phyloP scores from a whole-genome alignment of 2,113 vertebrate genomes.

The Aptenodytes forsteri region DNA sequence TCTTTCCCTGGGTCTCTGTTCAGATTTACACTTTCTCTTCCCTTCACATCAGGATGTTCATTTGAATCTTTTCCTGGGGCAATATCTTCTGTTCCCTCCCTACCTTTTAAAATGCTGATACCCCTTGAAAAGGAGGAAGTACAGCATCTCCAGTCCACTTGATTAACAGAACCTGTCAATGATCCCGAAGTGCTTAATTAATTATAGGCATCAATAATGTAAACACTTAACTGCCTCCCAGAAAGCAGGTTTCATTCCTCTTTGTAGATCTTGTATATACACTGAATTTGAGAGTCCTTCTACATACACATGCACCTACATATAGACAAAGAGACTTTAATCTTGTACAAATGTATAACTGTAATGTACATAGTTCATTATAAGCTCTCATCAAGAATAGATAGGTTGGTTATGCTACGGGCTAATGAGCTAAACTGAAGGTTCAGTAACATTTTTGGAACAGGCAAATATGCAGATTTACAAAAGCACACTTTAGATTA shows the following conservation, averaged over 20 bases:
- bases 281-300: not conserved
- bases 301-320: too few relatives aligned
- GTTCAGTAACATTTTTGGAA: not conserved
- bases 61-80: not conserved
- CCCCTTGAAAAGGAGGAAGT: not conserved
- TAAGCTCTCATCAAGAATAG: not conserved
- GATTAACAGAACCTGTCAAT: not conserved
- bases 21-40: not conserved
- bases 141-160: not conserved
- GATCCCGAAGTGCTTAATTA: not conserved
- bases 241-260: not conserved
- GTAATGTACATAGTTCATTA: not conserved
- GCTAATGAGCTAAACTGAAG: not conserved
- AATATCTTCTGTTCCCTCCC: not conserved
- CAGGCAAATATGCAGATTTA: not conserved
- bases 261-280: not conserved
- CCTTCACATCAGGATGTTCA: not conserved
- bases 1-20: not conserved
- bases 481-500: not conserved
- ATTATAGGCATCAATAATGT: not conserved
- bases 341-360: not conserved
- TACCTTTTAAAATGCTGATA: not conserved
- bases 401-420: not conserved
- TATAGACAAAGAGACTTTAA: not conserved
- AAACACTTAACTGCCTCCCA: not conserved